These are phyloP conservation scores for Thaleichthys pacificus DNA, from an alignment of 2,797 vertebrate genomes.

Conservation along the genomic window DNA sequence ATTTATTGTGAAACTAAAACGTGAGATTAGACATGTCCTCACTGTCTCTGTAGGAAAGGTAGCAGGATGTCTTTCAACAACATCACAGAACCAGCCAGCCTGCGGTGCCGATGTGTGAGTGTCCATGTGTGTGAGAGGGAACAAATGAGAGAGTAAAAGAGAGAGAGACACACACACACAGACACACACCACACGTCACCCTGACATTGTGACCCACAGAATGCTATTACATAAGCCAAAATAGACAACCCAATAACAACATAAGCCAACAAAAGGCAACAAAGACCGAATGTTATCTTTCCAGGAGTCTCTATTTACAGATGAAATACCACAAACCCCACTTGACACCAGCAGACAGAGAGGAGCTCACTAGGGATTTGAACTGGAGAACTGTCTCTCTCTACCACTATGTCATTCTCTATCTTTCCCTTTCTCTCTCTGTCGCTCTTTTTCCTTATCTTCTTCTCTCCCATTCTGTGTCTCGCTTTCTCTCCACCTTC, in stretches of 20 bases:
- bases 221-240: slow-evolving; percentile 14
- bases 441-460: not conserved
- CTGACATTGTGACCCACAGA: slow-evolving; percentile 5
- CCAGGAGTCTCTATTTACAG: not conserved
- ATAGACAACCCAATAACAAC: slow-evolving; percentile 25
- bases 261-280: slow-evolving; percentile 18
- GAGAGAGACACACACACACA: not conserved
- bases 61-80: too few relatives aligned
- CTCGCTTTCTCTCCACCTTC: slow-evolving; percentile 3
- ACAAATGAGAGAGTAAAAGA: not conserved
- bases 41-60: too few relatives aligned
- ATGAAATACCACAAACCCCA: slow-evolving; percentile 1
- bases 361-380: not conserved
- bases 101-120: too few relatives aligned
- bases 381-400: not conserved
- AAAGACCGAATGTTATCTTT: not conserved
- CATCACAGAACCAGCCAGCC: too few relatives aligned
- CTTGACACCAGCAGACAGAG: not conserved
- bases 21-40: too few relatives aligned
- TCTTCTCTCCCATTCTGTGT: not conserved
- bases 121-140: too few relatives aligned
- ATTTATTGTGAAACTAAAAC: too few relatives aligned
- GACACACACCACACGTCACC: not conserved
- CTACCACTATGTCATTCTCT: not conserved
- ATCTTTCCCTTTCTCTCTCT: slow-evolving; percentile 3